Percentiles rank a stretch among this genome's conserved stretches.
Conservation (phyloP, 1,140 invertebrate species). For the Alviniconcha marisindica region DNA sequence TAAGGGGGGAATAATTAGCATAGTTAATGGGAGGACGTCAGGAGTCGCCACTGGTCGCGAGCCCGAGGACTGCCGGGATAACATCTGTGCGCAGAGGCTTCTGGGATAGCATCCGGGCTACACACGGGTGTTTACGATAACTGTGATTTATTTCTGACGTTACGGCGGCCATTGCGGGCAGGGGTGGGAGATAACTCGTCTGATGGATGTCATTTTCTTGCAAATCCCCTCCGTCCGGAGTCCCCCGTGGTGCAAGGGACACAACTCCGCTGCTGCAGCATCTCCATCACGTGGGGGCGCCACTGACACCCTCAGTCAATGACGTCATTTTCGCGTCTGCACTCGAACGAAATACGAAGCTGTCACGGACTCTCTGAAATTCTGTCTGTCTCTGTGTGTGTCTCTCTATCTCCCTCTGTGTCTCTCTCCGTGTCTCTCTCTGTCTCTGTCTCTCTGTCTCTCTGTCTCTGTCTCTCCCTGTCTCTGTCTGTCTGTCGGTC, state of each 20-base stretch:
- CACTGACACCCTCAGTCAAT: not conserved
- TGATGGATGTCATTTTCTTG: conserved; percentile 23
- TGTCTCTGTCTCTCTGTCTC: too few relatives aligned
- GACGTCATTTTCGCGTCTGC: conserved; percentile 27
- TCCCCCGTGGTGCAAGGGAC: conserved; percentile 10
- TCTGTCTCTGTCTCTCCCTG: too few relatives aligned
- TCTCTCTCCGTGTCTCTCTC: too few relatives aligned
- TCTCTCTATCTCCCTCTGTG: too few relatives aligned
- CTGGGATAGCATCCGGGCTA: conserved; percentile 8
- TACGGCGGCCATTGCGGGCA: conserved; percentile 20
- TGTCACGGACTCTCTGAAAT: not conserved
- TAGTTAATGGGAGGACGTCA: not conserved
- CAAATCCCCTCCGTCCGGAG: not conserved
- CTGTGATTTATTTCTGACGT: conserved; percentile 7
- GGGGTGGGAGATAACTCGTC: conserved; percentile 6
- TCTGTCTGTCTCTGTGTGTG: too few relatives aligned
- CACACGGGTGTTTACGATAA: conserved; percentile 24
- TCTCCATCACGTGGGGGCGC: conserved; percentile 1
- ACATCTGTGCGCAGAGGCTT: not conserved
- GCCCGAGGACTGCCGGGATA: not conserved
- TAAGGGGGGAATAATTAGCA: conserved; percentile 2
- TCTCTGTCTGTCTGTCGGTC: too few relatives aligned
- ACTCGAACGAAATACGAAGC: not conserved
- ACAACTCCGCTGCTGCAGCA: not conserved
- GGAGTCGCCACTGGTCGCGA: not conserved